Conservation (phyloP, 2,797 vertebrate genomes). For the Melanotaenia trifasciata region DNA sequence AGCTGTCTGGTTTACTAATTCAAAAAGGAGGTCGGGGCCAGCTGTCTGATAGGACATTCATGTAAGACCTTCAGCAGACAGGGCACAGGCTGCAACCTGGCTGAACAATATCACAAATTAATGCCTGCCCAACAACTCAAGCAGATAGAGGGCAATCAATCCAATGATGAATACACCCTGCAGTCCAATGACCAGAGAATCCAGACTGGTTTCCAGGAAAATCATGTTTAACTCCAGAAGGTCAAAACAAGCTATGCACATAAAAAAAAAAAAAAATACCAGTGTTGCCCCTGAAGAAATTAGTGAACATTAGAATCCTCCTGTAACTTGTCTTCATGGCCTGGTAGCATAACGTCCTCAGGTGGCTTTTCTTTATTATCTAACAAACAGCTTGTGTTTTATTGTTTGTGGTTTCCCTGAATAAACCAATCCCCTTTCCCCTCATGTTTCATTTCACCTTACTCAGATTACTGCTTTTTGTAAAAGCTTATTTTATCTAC, state of each 20-base stretch:
- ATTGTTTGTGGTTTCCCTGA: slow-evolving; percentile 13
- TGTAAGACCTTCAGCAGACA: slow-evolving; percentile 10
- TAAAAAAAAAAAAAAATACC: slow-evolving; percentile 1
- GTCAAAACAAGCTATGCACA: not conserved
- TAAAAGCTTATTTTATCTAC: slow-evolving; percentile 17
- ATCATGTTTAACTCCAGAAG: slow-evolving; percentile 6
- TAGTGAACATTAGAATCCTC: not conserved
- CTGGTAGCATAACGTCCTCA: slow-evolving; percentile 2
- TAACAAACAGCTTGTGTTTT: not conserved
- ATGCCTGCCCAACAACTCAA: slow-evolving; percentile 21
- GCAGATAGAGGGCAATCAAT: slow-evolving; percentile 22
- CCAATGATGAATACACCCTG: slow-evolving; percentile 14
- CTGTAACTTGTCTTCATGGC: slow-evolving; percentile 4
- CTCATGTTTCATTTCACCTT: slow-evolving; percentile 13
- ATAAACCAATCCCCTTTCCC: slow-evolving; percentile 13
- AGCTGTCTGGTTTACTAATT: slow-evolving; percentile 24
- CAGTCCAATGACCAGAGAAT: slow-evolving; percentile 6
- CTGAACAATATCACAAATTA: slow-evolving; percentile 14
- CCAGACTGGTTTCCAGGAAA: not conserved
- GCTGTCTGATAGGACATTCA: slow-evolving; percentile 25
- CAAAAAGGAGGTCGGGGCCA: slow-evolving; percentile 22
- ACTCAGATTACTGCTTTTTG: slow-evolving; percentile 16
- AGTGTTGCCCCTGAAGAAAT: slow-evolving; percentile 9
- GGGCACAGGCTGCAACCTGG: not conserved
- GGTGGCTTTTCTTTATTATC: slow-evolving; percentile 8